These are phyloP conservation scores for Periphyllus acericola DNA, from an alignment of 2,888 invertebrate species.

Conservation along the genomic window DNA sequence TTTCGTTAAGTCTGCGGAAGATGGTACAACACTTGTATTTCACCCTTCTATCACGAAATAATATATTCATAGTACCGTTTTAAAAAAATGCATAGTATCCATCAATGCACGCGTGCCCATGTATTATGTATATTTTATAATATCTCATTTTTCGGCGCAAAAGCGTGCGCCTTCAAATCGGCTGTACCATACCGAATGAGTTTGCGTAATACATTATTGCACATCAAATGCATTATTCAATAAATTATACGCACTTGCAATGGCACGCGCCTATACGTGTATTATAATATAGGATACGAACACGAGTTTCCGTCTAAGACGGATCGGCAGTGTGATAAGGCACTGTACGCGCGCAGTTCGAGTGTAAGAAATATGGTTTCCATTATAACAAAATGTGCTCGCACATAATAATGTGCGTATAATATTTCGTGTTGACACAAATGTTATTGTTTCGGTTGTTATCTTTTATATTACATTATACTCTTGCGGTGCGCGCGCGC, in stretches of 20 bases:
- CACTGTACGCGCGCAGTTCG: neutral
- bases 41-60: no score
- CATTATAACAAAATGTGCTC: slow-evolving; percentile 15
- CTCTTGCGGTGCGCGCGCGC: neutral
- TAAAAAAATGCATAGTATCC: no score
- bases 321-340: slow-evolving; percentile 12
- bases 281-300: neutral
- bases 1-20: no score
- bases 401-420: slow-evolving; percentile 10
- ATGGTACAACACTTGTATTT: no score
- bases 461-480: slow-evolving; percentile 5
- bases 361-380: slow-evolving; percentile 12
- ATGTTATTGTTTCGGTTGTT: slow-evolving; percentile 1
- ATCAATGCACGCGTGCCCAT: no score
- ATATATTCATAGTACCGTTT: no score
- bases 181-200: no score
- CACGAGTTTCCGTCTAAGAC: neutral
- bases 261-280: neutral
- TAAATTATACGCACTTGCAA: neutral
- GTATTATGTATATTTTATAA: no score
- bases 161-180: no score
- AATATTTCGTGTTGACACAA: slow-evolving; percentile 27
- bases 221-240: neutral
- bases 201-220: neutral
- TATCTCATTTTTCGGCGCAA: no score